Conservation (phyloP, 2,888 invertebrate species). For the Aromia moschata region DNA sequence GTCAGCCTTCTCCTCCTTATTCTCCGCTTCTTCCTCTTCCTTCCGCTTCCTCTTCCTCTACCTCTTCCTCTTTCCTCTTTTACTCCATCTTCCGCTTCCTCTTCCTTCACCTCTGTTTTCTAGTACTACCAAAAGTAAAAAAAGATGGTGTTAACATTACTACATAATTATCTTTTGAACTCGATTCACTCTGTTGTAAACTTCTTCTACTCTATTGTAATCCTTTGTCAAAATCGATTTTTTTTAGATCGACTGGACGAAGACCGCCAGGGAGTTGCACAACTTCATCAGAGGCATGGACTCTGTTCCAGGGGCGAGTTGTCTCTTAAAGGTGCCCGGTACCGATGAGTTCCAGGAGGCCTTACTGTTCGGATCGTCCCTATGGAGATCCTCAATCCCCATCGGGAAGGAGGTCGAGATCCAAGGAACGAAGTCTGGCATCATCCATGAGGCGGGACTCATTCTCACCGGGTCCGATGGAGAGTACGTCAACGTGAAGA, state of each 20-base stretch:
- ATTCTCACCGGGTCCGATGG: slow-evolving; percentile 85
- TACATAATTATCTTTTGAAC: no score
- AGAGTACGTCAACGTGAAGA: slow-evolving; percentile 69
- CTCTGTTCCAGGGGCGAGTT: slow-evolving; percentile 92
- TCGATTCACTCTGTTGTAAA: no score
- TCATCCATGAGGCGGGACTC: slow-evolving; percentile 83
- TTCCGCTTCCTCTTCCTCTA: no score
- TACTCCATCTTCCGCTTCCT: no score
- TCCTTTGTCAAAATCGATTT: no score
- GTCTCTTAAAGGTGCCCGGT: slow-evolving; percentile 53
- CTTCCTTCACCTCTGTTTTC: no score
- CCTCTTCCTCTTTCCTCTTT: no score
- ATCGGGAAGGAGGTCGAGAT: slow-evolving; percentile 70
- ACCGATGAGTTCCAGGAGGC: slow-evolving; percentile 70
- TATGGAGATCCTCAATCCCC: slow-evolving; percentile 71
- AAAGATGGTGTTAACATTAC: no score
- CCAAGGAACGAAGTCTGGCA: slow-evolving; percentile 71
- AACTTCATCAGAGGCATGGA: slow-evolving; percentile 95
- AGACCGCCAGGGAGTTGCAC: slow-evolving; percentile 79
- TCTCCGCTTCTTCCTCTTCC: no score
- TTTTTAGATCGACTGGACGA: slow-evolving; percentile 75
- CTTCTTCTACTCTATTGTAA: no score
- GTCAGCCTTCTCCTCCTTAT: no score
- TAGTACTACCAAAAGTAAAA: no score
- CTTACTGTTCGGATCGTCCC: slow-evolving; percentile 81